Evolutionary conservation across 2,888 invertebrate genomes (phyloP).

Genomic region (Carpatolechia fugitivella): DNA sequence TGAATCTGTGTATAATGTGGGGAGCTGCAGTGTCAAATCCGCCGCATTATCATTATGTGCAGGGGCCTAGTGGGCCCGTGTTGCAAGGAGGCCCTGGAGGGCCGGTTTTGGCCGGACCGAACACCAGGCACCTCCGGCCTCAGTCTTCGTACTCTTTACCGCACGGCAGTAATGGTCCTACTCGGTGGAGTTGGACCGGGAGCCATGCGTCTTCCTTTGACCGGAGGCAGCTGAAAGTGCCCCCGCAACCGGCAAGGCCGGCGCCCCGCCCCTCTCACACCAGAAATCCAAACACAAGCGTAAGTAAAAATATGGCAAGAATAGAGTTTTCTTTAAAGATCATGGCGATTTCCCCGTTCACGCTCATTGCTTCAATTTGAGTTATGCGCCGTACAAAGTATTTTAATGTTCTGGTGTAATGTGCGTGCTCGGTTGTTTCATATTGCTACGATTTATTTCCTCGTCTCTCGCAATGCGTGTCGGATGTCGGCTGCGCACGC

Average conservation of each 20-base stretch:
- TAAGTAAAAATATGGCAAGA: slow-evolving; percentile 40
- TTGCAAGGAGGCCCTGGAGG: slow-evolving; percentile 60
- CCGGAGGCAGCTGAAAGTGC: slow-evolving; percentile 67
- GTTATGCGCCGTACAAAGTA: slow-evolving; percentile 20
- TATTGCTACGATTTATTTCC: slow-evolving; percentile 56
- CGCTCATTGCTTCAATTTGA: slow-evolving; percentile 10
- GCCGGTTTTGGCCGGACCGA: slow-evolving; percentile 61
- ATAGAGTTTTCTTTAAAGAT: background rate
- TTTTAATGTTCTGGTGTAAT: slow-evolving; percentile 49
- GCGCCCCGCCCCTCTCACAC: slow-evolving; percentile 62
- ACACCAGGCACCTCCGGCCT: slow-evolving; percentile 58
- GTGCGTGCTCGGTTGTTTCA: slow-evolving; percentile 41
- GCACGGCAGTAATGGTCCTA: slow-evolving; percentile 76
- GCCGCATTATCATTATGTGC: slow-evolving; percentile 68
- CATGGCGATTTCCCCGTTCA: slow-evolving; percentile 11
- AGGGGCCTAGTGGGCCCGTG: slow-evolving; percentile 51
- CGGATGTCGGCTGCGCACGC: slow-evolving; percentile 56
- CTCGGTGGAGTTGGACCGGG: slow-evolving; percentile 78
- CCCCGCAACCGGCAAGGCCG: slow-evolving; percentile 66
- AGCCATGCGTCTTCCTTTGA: slow-evolving; percentile 75
- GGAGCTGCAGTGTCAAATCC: slow-evolving; percentile 71
- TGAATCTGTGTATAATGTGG: slow-evolving; percentile 59
- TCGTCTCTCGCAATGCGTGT: slow-evolving; percentile 64
- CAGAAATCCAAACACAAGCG: slow-evolving; percentile 59
- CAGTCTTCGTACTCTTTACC: slow-evolving; percentile 77